Evolutionary conservation across 2,888 invertebrate species (phyloP).

Genomic region (Lagria hirta): DNA sequence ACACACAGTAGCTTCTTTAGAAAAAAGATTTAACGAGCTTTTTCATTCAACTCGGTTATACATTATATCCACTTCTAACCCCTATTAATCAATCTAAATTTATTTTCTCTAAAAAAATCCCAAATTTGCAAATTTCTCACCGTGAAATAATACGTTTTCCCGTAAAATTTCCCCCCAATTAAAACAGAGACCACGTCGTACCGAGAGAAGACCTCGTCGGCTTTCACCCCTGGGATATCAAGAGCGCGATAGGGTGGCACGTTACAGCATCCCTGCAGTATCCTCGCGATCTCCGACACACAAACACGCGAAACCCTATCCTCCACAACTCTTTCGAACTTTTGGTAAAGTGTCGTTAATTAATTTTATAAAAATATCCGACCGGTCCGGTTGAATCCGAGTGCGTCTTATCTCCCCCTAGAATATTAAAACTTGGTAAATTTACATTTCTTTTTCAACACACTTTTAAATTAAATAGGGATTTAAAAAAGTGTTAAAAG

Average conservation of each 20-base stretch:
- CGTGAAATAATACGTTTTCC: not conserved
- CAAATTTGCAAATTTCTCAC: conserved; percentile 1
- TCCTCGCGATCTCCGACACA: conserved; percentile 43
- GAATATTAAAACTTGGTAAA: no score
- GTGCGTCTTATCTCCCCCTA: no score
- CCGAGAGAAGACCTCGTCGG: conserved; percentile 23
- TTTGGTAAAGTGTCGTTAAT: conserved; percentile 14
- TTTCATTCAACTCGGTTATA: no score
- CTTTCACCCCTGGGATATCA: conserved; percentile 23
- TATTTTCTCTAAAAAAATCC: conserved; percentile 5
- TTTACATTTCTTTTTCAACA: conserved; percentile 9
- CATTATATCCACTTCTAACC: conserved; percentile 1
- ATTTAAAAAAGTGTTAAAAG: no score
- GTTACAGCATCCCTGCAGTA: conserved; percentile 49
- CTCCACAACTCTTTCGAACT: conserved; percentile 8
- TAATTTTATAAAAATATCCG: not conserved
- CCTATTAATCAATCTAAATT: no score
- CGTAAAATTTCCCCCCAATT: conserved; percentile 17
- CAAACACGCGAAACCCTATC: conserved; percentile 32
- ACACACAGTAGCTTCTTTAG: no score
- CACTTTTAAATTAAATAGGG: not conserved
- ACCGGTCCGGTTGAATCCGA: conserved; percentile 9
- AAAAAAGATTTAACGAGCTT: no score
- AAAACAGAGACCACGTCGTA: conserved; percentile 9
- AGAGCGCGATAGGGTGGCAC: conserved; percentile 34